Evolutionary conservation across 2,888 invertebrate species (phyloP).

Genomic region (Pachycephus smyrnensis): DNA sequence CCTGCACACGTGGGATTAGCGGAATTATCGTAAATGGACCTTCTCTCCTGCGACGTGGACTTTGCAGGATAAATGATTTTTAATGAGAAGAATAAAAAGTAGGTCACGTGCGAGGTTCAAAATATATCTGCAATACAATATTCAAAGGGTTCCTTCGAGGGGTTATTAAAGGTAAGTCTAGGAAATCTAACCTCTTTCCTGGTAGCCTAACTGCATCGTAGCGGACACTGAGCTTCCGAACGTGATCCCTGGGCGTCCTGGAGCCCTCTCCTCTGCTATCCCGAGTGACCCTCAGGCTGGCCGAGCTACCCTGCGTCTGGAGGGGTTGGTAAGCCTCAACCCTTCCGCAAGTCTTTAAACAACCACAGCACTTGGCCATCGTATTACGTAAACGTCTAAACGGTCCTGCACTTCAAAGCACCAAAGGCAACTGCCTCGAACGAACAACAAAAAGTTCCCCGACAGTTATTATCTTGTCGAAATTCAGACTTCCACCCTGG

Average conservation of each 20-base stretch:
- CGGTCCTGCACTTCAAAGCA: neutral
- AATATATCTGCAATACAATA: too few relatives aligned
- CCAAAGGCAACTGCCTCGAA: neutral
- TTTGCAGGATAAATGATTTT: neutral
- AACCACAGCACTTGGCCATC: conserved; percentile 47
- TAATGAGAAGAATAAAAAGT: too few relatives aligned
- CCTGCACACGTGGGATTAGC: neutral
- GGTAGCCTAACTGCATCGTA: conserved; percentile 53
- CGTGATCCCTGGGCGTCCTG: conserved; percentile 48
- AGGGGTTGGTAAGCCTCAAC: conserved; percentile 51
- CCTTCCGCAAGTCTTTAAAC: conserved; percentile 31
- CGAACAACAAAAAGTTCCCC: neutral
- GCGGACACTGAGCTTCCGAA: conserved; percentile 51
- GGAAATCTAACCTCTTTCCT: conserved; percentile 10
- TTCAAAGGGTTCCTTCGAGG: neutral
- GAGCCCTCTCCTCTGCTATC: conserved; percentile 30
- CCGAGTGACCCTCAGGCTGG: conserved; percentile 28
- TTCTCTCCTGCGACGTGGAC: neutral
- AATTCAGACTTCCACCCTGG: neutral
- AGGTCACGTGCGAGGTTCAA: too few relatives aligned
- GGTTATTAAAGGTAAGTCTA: neutral
- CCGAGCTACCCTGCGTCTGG: conserved; percentile 28
- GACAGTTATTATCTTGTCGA: neutral
- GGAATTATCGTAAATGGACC: neutral
- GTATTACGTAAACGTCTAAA: conserved; percentile 2